Evolutionary conservation across 2,797 vertebrate species (phyloP), one percentile per base, ranked within the genome.

Genomic region (Selene dorsalis): DNA sequence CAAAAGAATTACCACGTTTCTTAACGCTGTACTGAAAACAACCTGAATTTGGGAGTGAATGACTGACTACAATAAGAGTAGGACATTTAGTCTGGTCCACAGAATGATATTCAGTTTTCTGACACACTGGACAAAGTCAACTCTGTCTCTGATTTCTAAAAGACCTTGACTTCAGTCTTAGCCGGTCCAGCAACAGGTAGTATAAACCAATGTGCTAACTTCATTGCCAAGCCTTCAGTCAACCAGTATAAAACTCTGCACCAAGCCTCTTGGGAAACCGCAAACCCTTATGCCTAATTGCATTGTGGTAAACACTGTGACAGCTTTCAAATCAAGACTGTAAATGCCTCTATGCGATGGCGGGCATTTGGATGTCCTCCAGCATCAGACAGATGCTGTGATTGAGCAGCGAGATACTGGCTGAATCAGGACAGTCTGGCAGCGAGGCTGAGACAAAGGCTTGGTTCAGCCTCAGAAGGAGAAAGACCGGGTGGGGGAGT

Each of bases 381-480:
- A 93, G 78, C 7, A 3, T 75, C 75, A 75, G 90, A 93, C 91
- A 93, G 87, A 93, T 69, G 82, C 73, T 72, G 80, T 83, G 90
- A 94, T 92, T 91, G 90, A 94, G 88, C 83, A 89, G 70, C 12
- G 20, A 73, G 74, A 35, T 8, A 45, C 73, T 60, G 87, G 79
- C 89, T 78, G 83, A 91, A 86, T 86, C 80, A 69, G 22, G 74
- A 14, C 74, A 3, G 80, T 88, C 87, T 84, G 78, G 74, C 62
- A 80, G 65, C 2, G 70, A 80, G 50, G 79, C 68, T 12, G 71
- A 93, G 89, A 95, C 94, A 95, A 94, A 94, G 93, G 82, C 82
- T 83, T 14, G 77, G 86, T 93, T 94, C 91, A 92, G 86, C 79
- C 61, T 79, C 47, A 14, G 58, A 71, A 75, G 69, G 75, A 84